Evolutionary conservation across 2,113 vertebrate genomes (phyloP).

Genomic region (Girardinichthys multiradiatus): DNA sequence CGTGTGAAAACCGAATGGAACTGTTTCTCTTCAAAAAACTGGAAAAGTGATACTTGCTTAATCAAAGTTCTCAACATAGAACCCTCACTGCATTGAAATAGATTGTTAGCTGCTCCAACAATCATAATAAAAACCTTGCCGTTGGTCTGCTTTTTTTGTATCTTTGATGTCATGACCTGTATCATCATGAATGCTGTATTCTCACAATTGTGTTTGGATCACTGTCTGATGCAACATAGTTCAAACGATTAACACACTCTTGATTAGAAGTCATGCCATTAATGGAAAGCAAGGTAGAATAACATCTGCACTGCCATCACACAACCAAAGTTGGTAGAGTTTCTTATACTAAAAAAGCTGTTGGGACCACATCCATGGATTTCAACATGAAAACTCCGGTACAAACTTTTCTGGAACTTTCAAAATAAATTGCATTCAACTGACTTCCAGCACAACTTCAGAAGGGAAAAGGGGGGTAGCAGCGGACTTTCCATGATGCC

Average conservation of each 20-base stretch:
- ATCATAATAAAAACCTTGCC: background rate
- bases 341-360: constrained; percentile 36
- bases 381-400: no score
- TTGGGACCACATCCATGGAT: no score
- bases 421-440: no score
- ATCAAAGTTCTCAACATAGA: background rate
- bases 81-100: background rate
- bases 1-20: background rate
- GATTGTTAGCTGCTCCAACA: background rate
- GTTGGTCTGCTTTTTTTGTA: constrained; percentile 20
- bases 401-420: no score
- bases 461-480: no score
- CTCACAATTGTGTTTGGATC: constrained; percentile 16
- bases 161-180: constrained; percentile 19
- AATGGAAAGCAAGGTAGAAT: constrained; percentile 40
- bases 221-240: constrained; percentile 8
- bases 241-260: background rate
- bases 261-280: constrained; percentile 30
- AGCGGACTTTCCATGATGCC: no score
- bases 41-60: background rate
- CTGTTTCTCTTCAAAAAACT: background rate
- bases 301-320: constrained; percentile 18
- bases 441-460: no score
- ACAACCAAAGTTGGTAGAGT: constrained; percentile 22
- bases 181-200: constrained; percentile 2